Percentiles rank a stretch among this genome's conserved stretches.
Evolutionary conservation across 2,888 invertebrate species (phyloP).

Genomic region (Argyra leucocephala): DNA sequence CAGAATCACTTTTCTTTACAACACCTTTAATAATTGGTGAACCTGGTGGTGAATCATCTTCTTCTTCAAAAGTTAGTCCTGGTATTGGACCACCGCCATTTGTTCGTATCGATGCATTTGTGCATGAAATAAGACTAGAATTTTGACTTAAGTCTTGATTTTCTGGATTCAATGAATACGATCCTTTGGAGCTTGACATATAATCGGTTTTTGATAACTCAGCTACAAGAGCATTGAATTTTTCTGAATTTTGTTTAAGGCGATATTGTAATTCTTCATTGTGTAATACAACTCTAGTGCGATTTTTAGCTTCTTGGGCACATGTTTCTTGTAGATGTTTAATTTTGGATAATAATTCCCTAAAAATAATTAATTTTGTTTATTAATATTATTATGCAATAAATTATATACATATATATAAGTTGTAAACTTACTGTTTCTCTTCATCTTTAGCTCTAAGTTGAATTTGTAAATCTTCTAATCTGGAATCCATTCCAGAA

Average conservation of each 20-base stretch:
- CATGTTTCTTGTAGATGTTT: constrained; percentile 62
- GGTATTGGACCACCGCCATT: constrained; percentile 22
- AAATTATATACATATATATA: neutral
- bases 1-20: constrained; percentile 75
- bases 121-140: constrained; percentile 26
- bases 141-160: constrained; percentile 25
- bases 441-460: constrained; percentile 58
- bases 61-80: constrained; percentile 30
- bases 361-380: constrained; percentile 30
- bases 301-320: constrained; percentile 67
- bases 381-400: neutral
- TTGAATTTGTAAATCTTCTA: constrained; percentile 75
- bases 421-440: constrained; percentile 62
- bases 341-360: constrained; percentile 59
- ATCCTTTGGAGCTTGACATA: constrained; percentile 20
- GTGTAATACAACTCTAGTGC: constrained; percentile 65
- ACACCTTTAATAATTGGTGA: constrained; percentile 73
- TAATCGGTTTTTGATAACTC: constrained; percentile 33
- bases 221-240: constrained; percentile 42
- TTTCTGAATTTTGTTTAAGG: constrained; percentile 71
- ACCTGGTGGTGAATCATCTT: constrained; percentile 50
- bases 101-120: constrained; percentile 23
- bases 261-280: constrained; percentile 86
- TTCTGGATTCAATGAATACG: constrained; percentile 22
- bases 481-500: constrained; percentile 67